Evolutionary conservation across 2,113 vertebrate genomes (phyloP).

Genomic region (Sialia sialis): DNA sequence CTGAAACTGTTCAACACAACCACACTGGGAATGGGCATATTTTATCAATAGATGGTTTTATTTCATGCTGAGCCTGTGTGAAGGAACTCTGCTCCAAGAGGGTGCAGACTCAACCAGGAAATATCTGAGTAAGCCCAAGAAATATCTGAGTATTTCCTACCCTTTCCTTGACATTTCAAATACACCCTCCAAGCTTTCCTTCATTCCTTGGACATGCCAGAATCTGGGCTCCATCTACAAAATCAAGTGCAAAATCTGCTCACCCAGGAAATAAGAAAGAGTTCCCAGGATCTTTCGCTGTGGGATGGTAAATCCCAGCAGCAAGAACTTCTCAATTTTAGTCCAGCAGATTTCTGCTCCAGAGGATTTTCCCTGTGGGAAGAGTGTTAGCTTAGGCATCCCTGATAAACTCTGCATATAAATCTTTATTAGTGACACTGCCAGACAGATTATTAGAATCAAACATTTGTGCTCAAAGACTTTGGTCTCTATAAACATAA

Average conservation of each 20-base stretch:
- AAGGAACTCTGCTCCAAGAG: neutral
- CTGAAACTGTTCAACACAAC: neutral
- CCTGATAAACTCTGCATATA: neutral
- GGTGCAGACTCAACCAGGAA: neutral
- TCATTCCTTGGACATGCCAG: neutral
- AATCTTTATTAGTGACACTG: neutral
- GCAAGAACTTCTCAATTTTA: neutral
- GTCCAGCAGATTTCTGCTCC: neutral
- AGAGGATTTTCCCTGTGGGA: neutral
- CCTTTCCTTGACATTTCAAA: neutral
- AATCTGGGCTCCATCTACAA: neutral
- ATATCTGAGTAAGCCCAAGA: neutral
- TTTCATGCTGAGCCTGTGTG: neutral
- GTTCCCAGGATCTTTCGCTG: neutral
- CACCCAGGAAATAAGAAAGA: neutral
- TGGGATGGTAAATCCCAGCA: neutral
- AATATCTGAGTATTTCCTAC: neutral
- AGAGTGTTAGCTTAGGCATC: neutral
- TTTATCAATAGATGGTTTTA: neutral
- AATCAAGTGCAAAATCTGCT: neutral
- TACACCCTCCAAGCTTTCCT: neutral
- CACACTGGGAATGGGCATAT: neutral
- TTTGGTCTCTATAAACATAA: neutral
- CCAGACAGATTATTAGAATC: neutral
- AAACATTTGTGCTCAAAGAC: neutral